Percentiles rank a stretch among this genome's conserved stretches.
Evolutionary conservation across 1,140 invertebrate genomes (phyloP).

Genomic region (Colletes gigas): DNA sequence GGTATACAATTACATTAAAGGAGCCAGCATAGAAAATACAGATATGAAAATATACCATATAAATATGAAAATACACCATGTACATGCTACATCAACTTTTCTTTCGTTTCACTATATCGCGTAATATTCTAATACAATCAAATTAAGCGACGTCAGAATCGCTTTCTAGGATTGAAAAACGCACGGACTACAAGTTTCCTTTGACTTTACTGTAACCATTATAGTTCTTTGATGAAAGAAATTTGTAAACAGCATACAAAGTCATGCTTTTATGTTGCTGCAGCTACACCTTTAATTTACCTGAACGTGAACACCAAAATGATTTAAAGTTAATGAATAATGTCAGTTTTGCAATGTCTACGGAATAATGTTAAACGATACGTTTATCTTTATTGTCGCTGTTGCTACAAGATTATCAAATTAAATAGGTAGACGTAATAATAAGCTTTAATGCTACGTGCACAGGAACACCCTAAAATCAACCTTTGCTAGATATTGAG

Average conservation of each 20-base stretch:
- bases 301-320: too few relatives aligned
- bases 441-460: slow-evolving; percentile 22
- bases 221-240: background rate
- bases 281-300: background rate
- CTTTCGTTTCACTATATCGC: slow-evolving; percentile 12
- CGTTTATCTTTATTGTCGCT: slow-evolving; percentile 25
- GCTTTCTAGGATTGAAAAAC: background rate
- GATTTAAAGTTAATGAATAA: too few relatives aligned
- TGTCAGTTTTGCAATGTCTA: background rate
- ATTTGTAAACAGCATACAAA: slow-evolving; percentile 7
- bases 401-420: background rate
- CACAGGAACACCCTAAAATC: slow-evolving; percentile 11
- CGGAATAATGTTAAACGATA: slow-evolving; percentile 11
- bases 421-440: slow-evolving; percentile 17
- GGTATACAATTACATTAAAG: slow-evolving; percentile 47
- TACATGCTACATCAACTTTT: slow-evolving; percentile 52
- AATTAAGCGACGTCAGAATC: slow-evolving; percentile 2
- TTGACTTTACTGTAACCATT: background rate
- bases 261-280: background rate
- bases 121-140: slow-evolving; percentile 27
- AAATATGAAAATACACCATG: slow-evolving; percentile 65
- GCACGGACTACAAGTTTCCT: background rate
- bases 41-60: slow-evolving; percentile 57
- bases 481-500: background rate
- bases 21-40: slow-evolving; percentile 59